These are phyloP conservation scores for Stegodyphus mimosarum DNA, from an alignment of 1,140 invertebrate species.

Conservation along the genomic window DNA sequence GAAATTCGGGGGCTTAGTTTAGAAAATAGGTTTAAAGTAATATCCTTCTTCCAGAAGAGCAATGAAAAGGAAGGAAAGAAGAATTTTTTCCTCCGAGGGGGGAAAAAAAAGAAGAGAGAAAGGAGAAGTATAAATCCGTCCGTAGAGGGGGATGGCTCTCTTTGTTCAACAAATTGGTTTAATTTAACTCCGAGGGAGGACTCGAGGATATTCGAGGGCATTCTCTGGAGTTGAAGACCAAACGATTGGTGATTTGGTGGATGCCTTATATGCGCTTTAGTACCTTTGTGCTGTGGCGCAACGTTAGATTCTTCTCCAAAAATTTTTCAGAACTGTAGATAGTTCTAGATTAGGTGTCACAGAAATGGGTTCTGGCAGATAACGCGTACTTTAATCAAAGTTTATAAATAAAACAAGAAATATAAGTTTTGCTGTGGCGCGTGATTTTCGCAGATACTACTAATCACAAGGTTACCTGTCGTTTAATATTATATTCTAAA, in stretches of 20 bases:
- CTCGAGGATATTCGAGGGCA: background rate
- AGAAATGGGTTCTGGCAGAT: no score
- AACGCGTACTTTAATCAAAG: no score
- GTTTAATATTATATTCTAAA: no score
- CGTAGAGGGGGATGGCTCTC: constrained; percentile 8
- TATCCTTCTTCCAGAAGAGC: background rate
- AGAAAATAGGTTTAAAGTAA: constrained; percentile 17
- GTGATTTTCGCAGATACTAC: no score
- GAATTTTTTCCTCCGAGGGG: background rate
- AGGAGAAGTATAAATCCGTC: constrained; percentile 6
- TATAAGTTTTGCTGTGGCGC: no score
- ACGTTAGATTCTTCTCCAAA: no score
- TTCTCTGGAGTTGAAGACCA: background rate
- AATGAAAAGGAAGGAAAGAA: background rate
- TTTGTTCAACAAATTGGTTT: constrained; percentile 29
- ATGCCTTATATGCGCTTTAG: no score
- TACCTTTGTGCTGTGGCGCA: no score
- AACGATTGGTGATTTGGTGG: background rate
- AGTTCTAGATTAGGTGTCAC: no score
- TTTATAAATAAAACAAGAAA: no score
- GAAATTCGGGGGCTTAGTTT: background rate
- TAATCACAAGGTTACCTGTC: no score
- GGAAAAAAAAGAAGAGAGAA: background rate
- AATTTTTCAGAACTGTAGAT: no score
- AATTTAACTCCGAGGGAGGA: constrained; percentile 2